A percentile compares a stretch with the other conserved stretches of the same genome.
Conservation (phyloP, 2,113 vertebrate genomes). For the Apus apus region DNA sequence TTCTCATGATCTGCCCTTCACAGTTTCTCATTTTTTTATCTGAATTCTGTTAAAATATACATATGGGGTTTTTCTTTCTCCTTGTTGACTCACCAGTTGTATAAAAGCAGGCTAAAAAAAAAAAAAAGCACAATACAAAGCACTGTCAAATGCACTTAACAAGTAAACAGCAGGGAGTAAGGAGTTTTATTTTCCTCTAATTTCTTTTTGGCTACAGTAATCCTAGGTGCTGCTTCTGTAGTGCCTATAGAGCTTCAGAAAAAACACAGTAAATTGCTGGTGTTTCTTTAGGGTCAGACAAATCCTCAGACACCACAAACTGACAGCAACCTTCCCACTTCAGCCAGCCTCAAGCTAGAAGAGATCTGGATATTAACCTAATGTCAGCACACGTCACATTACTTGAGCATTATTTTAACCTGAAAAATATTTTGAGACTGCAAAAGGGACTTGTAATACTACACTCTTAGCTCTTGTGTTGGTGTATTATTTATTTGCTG, state of each 20-base stretch:
- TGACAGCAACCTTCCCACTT: neutral
- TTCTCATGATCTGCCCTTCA: neutral
- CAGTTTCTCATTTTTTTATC: neutral
- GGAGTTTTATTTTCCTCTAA: neutral
- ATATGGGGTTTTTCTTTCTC: neutral
- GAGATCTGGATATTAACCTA: neutral
- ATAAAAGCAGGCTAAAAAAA: constrained; percentile 22
- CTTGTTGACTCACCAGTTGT: constrained; percentile 38
- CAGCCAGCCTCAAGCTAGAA: neutral
- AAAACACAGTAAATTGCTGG: accelerated
- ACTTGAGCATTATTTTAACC: neutral
- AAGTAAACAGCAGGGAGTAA: neutral
- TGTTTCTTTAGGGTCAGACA: neutral
- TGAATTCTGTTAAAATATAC: constrained; percentile 25
- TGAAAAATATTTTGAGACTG: neutral
- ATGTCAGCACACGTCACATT: neutral
- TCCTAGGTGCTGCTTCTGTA: neutral
- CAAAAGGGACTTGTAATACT: neutral
- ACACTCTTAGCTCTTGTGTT: neutral
- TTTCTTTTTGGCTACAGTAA: neutral
- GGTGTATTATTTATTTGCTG: neutral
- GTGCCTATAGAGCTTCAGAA: neutral
- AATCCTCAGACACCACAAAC: neutral
- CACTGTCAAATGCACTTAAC: constrained; percentile 4
- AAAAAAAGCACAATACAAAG: neutral